Evolutionary conservation across 2,888 invertebrate genomes (phyloP), one percentile per base, ranked within the genome.

Genomic region (Pherbina coryleti): DNA sequence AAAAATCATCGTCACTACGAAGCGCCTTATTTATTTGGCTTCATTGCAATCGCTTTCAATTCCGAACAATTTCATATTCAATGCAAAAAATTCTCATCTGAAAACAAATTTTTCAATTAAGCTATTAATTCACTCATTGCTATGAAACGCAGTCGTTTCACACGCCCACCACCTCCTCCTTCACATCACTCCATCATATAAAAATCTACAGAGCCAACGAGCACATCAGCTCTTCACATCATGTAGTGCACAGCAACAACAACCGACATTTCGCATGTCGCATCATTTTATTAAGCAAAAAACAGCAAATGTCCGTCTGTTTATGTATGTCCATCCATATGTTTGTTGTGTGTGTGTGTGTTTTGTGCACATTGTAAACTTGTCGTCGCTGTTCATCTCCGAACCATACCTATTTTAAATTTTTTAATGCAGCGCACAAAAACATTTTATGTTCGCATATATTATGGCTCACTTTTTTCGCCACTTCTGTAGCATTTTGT

Each of bases 71-170:
- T 67, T 57, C n/a, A 69, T 51, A 57, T 67, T 37, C 57, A 67
- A 55, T 37, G 79, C 78, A 79, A 82, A 79, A 83, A 82, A 83
- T 84, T 85, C 83, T 83, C 84, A 83, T 85, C 85, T 84, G 86
- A 84, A 83, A 84, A 85, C 84, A 87, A 87, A 88, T 87, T 88
- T 87, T 88, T 88, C 88, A 88, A 88, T 88, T 87, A 88, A 88
- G 86, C 86, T 85, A 87, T 88, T 88, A 86, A 88, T 87, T 88
- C 86, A 84, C 81, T 84, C 81, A 82, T 83, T 80, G 73, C 79
- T 73, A 79, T 57, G 75, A 77, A 80, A 66, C 66, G 70, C 75
- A 11, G 9, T 74, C 44, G 44, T 69, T 73, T 31, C 77, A 77
- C 60, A 66, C 76, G 78, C 57, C 51, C 44, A 44, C 44, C 44